Base-by-base conservation (phyloP, 1,140 invertebrate genomes). In the Eueides isabella region DNA sequence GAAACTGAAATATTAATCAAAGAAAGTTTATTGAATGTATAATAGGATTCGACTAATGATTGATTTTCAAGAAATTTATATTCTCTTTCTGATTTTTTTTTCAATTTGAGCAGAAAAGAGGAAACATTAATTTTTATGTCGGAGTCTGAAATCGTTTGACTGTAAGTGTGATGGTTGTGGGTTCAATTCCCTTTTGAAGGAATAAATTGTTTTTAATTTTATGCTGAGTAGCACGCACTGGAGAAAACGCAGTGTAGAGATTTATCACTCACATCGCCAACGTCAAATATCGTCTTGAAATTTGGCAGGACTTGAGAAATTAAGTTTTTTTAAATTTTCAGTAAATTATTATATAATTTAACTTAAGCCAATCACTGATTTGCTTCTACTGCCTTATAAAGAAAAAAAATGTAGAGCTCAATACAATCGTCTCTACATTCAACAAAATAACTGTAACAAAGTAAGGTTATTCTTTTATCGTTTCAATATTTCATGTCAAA, bases 1-100 rank as follows among this genome's bases (percentile, higher is more conserved):
- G 41, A 48, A 48, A 48, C 41, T 48, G 41, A 48, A 48, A 48
- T 48, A 48, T 48, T 48, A 48, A 48, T 48, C 41, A 48, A 48
- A 48, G 41, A 48, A 48, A 48, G 16, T 48, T 48, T 48, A 48
- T 48, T 48, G 41, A 48, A 48, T 48, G 41, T 48, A 48, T 48
- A 44, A 44, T 44, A 44, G n/a, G n/a, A 38, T 38, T 38, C 41
- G 41, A 48, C 5, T 48, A 48, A 48, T 48, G 41, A 48, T 48
- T 48, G 41, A 19, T 48, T 48, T 48, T 48, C 41, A 19, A 48
- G n/a, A 48, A n/a, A 48, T 23, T 48, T 48, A 19, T 48, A 48
- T 48, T 48, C 41, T 2, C n/a, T 9, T 48, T 48, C 9, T 19
- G 19, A 48, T 6, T 48, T 48, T 48, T 19, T 19, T 7, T 48